Percentiles rank a stretch among this genome's conserved stretches.
phyloP scores from a whole-genome alignment of 2,797 vertebrate species.

The Tokudaia tokunoshimensis region DNA sequence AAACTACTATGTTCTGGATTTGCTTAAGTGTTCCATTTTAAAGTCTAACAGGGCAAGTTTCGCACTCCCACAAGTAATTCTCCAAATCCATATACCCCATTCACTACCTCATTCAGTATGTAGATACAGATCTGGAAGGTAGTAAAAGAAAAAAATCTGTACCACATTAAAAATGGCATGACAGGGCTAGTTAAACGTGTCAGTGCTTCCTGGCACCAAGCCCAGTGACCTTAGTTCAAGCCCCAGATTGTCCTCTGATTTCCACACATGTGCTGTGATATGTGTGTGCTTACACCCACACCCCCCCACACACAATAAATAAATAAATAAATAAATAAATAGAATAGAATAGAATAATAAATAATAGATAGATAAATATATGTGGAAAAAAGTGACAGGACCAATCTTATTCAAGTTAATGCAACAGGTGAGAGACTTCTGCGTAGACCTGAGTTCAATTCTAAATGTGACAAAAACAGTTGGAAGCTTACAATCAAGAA shows the following conservation, averaged over 20 bases:
- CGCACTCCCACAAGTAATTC: neutral
- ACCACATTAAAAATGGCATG: slow-evolving; percentile 2
- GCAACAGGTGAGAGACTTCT: neutral
- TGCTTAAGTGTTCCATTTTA: neutral
- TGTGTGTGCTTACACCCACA: neutral
- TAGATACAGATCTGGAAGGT: neutral
- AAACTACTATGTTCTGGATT: neutral
- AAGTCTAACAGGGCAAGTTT: neutral
- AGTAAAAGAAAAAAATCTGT: neutral
- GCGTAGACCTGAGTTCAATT: neutral
- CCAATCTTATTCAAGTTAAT: slow-evolving; percentile 2
- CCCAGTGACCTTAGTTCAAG: neutral
- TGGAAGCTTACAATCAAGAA: neutral
- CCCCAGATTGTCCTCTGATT: neutral
- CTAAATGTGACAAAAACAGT: neutral
- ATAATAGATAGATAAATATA: neutral
- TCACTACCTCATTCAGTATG: neutral
- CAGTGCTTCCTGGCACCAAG: neutral
- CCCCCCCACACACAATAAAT: neutral
- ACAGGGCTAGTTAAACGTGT: too few relatives aligned
- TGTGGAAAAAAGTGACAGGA: neutral
- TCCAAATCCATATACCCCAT: neutral
- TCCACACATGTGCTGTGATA: neutral
- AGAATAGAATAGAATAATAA: neutral
- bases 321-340: neutral